Evolutionary conservation across 2,797 vertebrate genomes (phyloP).

Genomic region (Anguilla pacifica): DNA sequence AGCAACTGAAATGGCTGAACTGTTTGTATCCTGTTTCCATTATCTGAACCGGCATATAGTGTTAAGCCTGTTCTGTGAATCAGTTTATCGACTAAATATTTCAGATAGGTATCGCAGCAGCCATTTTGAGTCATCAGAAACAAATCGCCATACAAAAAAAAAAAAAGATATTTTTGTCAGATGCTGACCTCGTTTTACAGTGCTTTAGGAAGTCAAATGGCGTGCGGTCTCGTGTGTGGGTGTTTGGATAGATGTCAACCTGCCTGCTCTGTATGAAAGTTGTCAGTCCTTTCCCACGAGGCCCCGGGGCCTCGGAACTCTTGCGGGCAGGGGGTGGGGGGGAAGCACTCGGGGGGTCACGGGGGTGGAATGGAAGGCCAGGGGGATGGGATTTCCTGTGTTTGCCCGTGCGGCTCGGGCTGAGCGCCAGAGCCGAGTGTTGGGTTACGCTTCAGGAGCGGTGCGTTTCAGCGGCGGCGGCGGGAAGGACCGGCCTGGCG

Average conservation of each 20-base stretch:
- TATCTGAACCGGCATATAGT: not conserved
- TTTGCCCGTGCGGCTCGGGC: constrained; percentile 58
- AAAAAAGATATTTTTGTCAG: not conserved
- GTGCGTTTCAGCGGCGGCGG: constrained; percentile 28
- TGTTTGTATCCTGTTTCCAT: too few species aligned
- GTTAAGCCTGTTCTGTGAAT: not conserved
- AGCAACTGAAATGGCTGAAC: too few species aligned
- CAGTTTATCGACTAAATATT: too few species aligned
- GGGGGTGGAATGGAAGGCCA: not conserved
- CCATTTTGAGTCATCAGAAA: not conserved
- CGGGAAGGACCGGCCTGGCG: not conserved
- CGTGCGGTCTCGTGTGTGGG: not conserved
- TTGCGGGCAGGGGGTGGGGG: not conserved
- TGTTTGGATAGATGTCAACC: not conserved
- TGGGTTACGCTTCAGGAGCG: constrained; percentile 57
- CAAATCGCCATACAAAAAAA: not conserved
- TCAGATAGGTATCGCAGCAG: too few species aligned
- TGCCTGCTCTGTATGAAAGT: not conserved
- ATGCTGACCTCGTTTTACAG: not conserved
- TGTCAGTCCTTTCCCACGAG: constrained; percentile 37
- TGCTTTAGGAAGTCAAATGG: not conserved
- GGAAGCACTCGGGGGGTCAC: not conserved
- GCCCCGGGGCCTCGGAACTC: not conserved
- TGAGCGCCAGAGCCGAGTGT: constrained; percentile 62
- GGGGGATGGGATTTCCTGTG: constrained; percentile 60